Evolutionary conservation across 1,140 invertebrate species (phyloP).

Genomic region (Melitaea cinxia): DNA sequence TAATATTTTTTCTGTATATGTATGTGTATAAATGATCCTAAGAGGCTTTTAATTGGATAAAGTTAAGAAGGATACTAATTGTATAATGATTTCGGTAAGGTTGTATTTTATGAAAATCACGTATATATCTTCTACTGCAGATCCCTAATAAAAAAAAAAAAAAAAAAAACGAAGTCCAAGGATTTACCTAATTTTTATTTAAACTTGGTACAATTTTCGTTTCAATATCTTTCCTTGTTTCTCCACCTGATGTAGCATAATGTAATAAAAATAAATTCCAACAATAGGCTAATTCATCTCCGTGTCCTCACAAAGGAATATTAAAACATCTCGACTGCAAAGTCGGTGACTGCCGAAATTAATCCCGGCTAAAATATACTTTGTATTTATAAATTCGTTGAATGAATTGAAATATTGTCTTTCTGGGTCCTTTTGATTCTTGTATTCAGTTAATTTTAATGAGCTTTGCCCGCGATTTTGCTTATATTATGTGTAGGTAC

Average conservation of each 20-base stretch:
- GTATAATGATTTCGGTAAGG: too few species aligned
- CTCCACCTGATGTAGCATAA: not conserved
- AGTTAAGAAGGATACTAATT: too few species aligned
- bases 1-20: too few species aligned
- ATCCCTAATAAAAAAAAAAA: too few species aligned
- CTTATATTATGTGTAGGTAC: not conserved
- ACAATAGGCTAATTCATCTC: not conserved
- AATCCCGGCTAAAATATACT: not conserved
- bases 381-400: not conserved
- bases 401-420: constrained; percentile 2
- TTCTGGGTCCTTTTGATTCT: not conserved
- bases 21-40: too few species aligned
- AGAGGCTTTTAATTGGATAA: too few species aligned
- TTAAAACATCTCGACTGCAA: not conserved
- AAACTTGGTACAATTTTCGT: too few species aligned
- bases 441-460: constrained; percentile 7
- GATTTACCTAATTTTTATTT: too few species aligned
- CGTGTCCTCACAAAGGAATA: not conserved
- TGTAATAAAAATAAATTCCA: not conserved
- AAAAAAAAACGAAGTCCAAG: too few species aligned
- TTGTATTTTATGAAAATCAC: too few species aligned
- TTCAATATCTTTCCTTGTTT: not conserved
- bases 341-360: not conserved
- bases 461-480: not conserved
- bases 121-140: too few species aligned